A percentile compares a stretch with the other conserved stretches of the same genome.
Evolutionary conservation across 2,888 invertebrate genomes (phyloP).

Genomic region (Cybosia mesomella): DNA sequence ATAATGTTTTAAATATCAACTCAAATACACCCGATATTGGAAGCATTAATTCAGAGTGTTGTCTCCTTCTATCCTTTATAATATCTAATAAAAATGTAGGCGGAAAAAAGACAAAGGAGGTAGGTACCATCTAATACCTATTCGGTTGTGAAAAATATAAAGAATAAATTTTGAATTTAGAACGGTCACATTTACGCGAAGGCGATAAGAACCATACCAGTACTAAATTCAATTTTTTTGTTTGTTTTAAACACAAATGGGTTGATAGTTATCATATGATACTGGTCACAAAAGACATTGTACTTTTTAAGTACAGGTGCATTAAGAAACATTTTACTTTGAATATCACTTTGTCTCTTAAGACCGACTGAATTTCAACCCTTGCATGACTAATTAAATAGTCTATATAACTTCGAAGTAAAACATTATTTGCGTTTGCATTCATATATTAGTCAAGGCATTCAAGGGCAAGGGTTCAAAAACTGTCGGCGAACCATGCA

Average conservation of each 20-base stretch:
- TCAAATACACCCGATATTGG: neutral
- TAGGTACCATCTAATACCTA: too few relatives aligned
- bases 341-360: neutral
- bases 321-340: neutral
- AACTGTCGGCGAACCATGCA: neutral
- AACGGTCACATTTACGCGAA: neutral
- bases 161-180: neutral
- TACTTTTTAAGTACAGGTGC: neutral
- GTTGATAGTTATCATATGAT: neutral
- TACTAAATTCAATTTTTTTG: neutral
- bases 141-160: too few relatives aligned
- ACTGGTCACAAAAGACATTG: neutral
- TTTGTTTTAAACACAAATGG: neutral
- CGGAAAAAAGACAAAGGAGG: neutral
- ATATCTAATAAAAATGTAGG: too few relatives aligned
- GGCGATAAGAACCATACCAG: neutral
- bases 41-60: neutral
- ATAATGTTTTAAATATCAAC: neutral
- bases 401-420: neutral
- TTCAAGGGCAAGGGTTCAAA: constrained; percentile 2
- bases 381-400: neutral
- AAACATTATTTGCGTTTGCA: neutral
- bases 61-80: too few relatives aligned
- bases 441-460: too few relatives aligned
- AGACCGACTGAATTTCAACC: neutral